These are phyloP conservation scores for Oreochromis grahami DNA, from an alignment of 2,797 vertebrate species.

Conservation along the genomic window DNA sequence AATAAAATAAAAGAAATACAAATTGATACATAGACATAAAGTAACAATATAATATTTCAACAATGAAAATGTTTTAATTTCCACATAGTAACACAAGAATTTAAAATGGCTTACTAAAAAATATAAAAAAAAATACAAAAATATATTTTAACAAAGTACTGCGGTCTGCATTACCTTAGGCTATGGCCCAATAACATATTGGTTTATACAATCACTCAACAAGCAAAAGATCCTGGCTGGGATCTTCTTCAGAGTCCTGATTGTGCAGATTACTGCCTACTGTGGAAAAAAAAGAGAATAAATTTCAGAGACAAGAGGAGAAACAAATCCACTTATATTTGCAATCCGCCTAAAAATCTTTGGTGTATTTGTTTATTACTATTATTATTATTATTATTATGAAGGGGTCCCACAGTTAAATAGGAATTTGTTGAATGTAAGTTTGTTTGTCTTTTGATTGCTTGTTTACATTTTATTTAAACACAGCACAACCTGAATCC, in stretches of 20 bases:
- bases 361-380: no score
- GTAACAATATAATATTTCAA: neutral
- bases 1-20: neutral
- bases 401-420: neutral
- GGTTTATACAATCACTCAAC: neutral
- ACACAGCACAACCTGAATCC: neutral
- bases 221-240: neutral
- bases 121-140: neutral
- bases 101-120: neutral
- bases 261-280: neutral
- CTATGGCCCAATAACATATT: neutral
- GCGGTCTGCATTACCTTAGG: neutral
- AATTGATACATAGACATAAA: neutral
- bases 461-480: neutral
- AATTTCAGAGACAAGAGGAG: no score
- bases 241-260: neutral
- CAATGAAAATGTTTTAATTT: neutral
- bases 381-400: neutral
- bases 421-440: neutral
- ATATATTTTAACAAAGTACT: neutral
- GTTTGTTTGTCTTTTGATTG: neutral
- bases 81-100: neutral
- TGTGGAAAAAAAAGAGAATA: accelerated
- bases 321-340: no score
- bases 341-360: no score